Percentiles rank a stretch among this genome's conserved stretches.
Evolutionary conservation across 92 coral and sea anemone genomes (phyloP).

Genomic region (Siderastrea radians): DNA sequence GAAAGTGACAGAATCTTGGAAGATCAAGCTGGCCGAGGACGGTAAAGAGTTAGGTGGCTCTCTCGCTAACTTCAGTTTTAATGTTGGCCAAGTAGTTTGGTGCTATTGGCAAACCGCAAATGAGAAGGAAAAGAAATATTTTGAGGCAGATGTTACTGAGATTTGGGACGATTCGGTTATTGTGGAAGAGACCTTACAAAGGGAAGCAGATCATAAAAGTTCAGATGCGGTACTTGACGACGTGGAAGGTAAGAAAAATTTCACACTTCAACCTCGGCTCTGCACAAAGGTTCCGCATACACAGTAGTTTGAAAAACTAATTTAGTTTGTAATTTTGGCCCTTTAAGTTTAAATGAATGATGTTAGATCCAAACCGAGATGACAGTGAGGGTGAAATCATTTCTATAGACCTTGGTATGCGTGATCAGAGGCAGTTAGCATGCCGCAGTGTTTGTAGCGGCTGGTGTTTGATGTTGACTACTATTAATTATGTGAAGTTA

Average conservation of each 20-base stretch:
- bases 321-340: neutral
- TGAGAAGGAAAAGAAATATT: slow-evolving; percentile 33
- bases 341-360: neutral
- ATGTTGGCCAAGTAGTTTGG: slow-evolving; percentile 45
- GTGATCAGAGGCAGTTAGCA: neutral
- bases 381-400: too few relatives aligned
- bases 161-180: slow-evolving; percentile 16
- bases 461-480: neutral
- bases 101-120: slow-evolving; percentile 50
- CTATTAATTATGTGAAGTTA: too few relatives aligned
- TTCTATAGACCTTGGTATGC: too few relatives aligned
- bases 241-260: slow-evolving; percentile 41
- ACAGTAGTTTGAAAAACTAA: neutral
- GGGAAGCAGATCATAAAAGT: slow-evolving; percentile 2
- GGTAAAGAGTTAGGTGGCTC: slow-evolving; percentile 8
- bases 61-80: slow-evolving; percentile 27
- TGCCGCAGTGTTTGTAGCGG: neutral
- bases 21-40: slow-evolving; percentile 12
- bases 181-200: slow-evolving; percentile 14
- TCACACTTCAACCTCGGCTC: neutral
- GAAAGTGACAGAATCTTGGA: slow-evolving; percentile 49
- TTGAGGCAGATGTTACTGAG: slow-evolving; percentile 30
- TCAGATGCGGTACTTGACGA: neutral
- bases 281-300: too few relatives aligned
- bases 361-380: neutral